Conservation (phyloP, 2,888 invertebrate species). For the Agrotis segetum region DNA sequence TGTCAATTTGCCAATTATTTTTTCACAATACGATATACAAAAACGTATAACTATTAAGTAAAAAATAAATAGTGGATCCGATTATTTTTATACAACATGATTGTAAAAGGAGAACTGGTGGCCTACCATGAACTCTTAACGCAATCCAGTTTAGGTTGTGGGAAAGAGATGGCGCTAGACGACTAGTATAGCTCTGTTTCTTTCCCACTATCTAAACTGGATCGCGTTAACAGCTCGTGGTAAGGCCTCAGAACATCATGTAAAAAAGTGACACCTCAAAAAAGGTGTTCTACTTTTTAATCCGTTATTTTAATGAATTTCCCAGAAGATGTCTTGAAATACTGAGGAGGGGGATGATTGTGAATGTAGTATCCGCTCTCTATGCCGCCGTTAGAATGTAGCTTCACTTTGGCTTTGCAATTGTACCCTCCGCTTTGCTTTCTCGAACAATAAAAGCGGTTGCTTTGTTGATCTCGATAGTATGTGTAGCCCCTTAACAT, state of each 20-base stretch:
- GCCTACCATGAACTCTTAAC: no score
- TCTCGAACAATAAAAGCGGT: slow-evolving; percentile 58
- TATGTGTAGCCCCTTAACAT: slow-evolving; percentile 60
- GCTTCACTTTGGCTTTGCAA: slow-evolving; percentile 50
- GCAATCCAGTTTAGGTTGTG: no score
- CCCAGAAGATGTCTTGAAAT: not conserved
- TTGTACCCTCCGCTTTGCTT: slow-evolving; percentile 14
- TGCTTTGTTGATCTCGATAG: slow-evolving; percentile 41
- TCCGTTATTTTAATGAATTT: not conserved
- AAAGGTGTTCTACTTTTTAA: not conserved
- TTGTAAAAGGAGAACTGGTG: no score
- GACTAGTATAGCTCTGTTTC: no score
- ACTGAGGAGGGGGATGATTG: slow-evolving; percentile 1
- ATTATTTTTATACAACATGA: no score
- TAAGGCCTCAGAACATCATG: no score
- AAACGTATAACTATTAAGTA: no score
- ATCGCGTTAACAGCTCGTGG: no score
- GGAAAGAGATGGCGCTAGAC: no score
- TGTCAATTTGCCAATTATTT: not conserved
- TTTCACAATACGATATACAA: no score
- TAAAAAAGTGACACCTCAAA: not conserved
- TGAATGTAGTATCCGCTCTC: not conserved
- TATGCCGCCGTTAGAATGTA: not conserved
- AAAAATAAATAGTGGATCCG: no score
- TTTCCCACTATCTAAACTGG: no score